Base-by-base conservation (phyloP, 2,797 vertebrate species). In the Macropodus opercularis region DNA sequence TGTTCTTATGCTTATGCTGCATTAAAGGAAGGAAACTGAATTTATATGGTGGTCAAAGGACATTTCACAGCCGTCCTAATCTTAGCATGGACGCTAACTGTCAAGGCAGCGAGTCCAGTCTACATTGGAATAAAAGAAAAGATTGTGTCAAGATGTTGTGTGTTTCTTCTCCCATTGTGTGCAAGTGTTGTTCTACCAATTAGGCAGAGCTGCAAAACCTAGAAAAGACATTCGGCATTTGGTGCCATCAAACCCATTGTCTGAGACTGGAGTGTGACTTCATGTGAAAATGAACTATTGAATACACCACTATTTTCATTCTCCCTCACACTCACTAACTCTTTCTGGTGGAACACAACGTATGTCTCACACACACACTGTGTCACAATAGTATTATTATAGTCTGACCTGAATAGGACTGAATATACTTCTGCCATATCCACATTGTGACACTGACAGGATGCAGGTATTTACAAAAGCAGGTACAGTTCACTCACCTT, bases 401-500 rank as follows among this genome's bases (percentile, higher is more conserved):
- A 11, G 22, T 7, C 9, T 23, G n/a, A n/a, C n/a, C n/a, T n/a
- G n/a, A n/a, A n/a, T n/a, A n/a, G n/a, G n/a, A n/a, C n/a, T n/a
- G n/a, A n/a, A n/a, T n/a, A n/a, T n/a, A n/a, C n/a, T n/a, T n/a
- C n/a, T n/a, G n/a, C n/a, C n/a, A n/a, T n/a, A n/a, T n/a, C n/a
- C n/a, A n/a, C n/a, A n/a, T n/a, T n/a, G n/a, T n/a, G n/a, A n/a
- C n/a, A n/a, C n/a, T 79, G 75, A 72, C 66, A 74, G 47, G 26
- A 61, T 12, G 31, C 22, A 26, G 35, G 15, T 55, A 34, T 69
- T 57, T 14, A 21, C 41, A 40, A 21, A 22, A 39, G n/a, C n/a
- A n/a, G n/a, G n/a, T n/a, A n/a, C n/a, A 70, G 63, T 61, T 63
- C 40, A 67, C 51, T 62, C 26, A 63, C 43, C 50, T 44, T 3